Evolutionary conservation across 2,113 vertebrate genomes (phyloP), one percentile per base, ranked within the genome.

Genomic region (Entelurus aequoreus): DNA sequence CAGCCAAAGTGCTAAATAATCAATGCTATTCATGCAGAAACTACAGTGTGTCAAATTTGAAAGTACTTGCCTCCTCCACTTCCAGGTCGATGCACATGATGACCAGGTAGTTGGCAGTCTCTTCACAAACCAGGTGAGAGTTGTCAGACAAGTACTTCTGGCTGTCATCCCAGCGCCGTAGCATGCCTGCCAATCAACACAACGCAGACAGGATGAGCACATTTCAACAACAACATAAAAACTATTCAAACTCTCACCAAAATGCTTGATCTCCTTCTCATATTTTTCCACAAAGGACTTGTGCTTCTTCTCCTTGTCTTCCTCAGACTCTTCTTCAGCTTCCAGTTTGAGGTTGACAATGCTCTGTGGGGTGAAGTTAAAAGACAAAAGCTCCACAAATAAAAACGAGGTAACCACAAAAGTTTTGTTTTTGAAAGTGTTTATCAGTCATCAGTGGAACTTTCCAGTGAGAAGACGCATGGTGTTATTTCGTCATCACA

Each of bases 71-170:
- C 94, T 97, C 95, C 28, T 96, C 95, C 62, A 97, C 95, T 80
- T 97, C 94, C 56, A 98, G 90, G 54, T 98, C 96, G 4, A 98
- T 98, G 78, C 95, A 97, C 95, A 95, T 97, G 76, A 98, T 97
- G 51, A 98, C 96, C 69, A 96, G 70, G 85, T 98, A 98, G 62
- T 98, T 97, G 28, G 95, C 95, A 0, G 94, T 97, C 82, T 98
- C 95, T 79, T 98, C 95, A 2, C 95, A 97, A 1, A 97, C 96
- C 46, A 98, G 84, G 66, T 94, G 86, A 1, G 93, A 82, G 14
- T 95, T 92, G 60, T 98, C 96, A 0, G 95, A 94, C 8, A 98
- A 90, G 72, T 91, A 96, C 53, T 95, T 96, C 88, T 96, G 96
- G 83, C 95, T 97, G 89, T 98, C 95, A 0, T 97, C 95, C 95